Evolutionary conservation across 2,888 invertebrate species (phyloP).

Genomic region (Drosophila ochracea): DNA sequence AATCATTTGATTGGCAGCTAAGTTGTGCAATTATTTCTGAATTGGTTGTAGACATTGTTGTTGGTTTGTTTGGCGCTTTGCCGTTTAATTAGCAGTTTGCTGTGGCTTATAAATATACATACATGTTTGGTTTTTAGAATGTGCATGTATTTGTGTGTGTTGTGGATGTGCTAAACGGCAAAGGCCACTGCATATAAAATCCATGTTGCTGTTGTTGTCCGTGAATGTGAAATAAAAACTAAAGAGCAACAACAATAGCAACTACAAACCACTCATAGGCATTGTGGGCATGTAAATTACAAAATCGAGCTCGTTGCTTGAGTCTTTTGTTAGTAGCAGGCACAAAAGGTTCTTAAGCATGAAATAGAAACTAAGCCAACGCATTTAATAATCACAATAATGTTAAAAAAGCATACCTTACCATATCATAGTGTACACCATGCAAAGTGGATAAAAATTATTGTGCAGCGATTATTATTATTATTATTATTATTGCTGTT

Average conservation of each 20-base stretch:
- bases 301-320: constrained; percentile 80
- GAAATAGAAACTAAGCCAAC: constrained; percentile 73
- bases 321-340: constrained; percentile 71
- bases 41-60: constrained; percentile 44
- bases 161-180: constrained; percentile 66
- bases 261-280: constrained; percentile 22
- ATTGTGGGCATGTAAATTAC: constrained; percentile 74
- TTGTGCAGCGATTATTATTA: constrained; percentile 51
- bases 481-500: constrained; percentile 14
- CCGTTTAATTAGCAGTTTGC: constrained; percentile 71
- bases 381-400: constrained; percentile 49
- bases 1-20: constrained; percentile 72
- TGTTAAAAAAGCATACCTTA: constrained; percentile 32
- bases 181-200: constrained; percentile 56
- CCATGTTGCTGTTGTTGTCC: constrained; percentile 60
- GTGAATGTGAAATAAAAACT: constrained; percentile 73
- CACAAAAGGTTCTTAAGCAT: constrained; percentile 76
- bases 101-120: constrained; percentile 68
- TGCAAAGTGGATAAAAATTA: constrained; percentile 39
- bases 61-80: constrained; percentile 26
- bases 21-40: constrained; percentile 64
- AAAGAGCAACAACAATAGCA: constrained; percentile 25
- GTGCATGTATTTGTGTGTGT: constrained; percentile 23
- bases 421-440: constrained; percentile 11
- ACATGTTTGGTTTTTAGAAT: constrained; percentile 41